Conservation (phyloP, 2,888 invertebrate genomes). For the Liodrosophila aerea region DNA sequence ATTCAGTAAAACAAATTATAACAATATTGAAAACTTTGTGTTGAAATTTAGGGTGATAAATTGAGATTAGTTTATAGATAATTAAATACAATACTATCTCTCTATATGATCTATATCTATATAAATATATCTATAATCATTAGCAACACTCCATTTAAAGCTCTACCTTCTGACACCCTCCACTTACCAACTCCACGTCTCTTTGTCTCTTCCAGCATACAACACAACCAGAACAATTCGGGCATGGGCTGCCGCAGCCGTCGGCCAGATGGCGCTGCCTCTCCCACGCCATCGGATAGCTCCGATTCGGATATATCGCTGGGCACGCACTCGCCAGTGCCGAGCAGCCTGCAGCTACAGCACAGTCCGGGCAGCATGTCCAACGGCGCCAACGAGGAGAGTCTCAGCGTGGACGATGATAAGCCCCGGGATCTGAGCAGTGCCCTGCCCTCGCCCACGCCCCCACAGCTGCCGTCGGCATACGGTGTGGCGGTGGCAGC, state of each 20-base stretch:
- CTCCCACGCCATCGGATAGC: conserved; percentile 82
- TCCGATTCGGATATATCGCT: conserved; percentile 83
- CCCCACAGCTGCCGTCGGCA: conserved; percentile 55
- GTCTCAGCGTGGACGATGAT: conserved; percentile 81
- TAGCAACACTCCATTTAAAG: too few relatives aligned
- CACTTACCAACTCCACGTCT: too few relatives aligned
- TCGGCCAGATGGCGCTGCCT: conserved; percentile 80
- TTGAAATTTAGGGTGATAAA: too few relatives aligned
- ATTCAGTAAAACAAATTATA: too few relatives aligned
- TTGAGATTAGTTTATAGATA: too few relatives aligned
- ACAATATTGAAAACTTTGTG: too few relatives aligned
- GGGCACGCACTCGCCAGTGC: conserved; percentile 83
- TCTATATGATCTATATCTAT: too few relatives aligned
- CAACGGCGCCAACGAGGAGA: conserved; percentile 82
- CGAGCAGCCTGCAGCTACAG: conserved; percentile 81
- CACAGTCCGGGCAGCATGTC: conserved; percentile 83
- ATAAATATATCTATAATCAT: too few relatives aligned
- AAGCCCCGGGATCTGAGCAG: conserved; percentile 81
- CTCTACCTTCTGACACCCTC: too few relatives aligned
- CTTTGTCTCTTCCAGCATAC: conserved; percentile 70
- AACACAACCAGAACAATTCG: conserved; percentile 82
- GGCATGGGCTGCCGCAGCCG: conserved; percentile 78
- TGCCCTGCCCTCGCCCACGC: conserved; percentile 68
- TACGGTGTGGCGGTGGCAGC: conserved; percentile 35
- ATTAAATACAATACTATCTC: too few relatives aligned